Conservation (phyloP, 2,797 vertebrate genomes). For the Urocyon cinereoargenteus region DNA sequence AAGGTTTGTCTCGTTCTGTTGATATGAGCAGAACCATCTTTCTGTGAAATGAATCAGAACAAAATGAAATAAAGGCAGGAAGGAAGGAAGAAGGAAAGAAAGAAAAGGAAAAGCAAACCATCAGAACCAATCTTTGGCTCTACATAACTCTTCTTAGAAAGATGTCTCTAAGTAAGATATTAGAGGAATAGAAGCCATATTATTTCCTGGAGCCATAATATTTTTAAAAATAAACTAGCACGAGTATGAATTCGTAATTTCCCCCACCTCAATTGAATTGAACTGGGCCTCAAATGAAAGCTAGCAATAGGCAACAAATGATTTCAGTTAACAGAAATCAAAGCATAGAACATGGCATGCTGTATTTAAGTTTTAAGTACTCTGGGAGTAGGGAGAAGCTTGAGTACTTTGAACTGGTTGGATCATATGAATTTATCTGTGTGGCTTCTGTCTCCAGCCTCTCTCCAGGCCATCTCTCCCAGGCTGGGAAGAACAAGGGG, state of each 20-base stretch:
- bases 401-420: not conserved
- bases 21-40: not conserved
- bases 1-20: not conserved
- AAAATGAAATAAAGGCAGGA: not conserved
- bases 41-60: slow-evolving; percentile 32
- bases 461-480: not conserved
- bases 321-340: not conserved
- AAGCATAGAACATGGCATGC: not conserved
- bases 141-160: not conserved
- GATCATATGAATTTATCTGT: not conserved
- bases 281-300: not conserved
- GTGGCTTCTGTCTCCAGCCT: not conserved
- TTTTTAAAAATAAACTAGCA: not conserved
- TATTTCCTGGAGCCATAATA: not conserved
- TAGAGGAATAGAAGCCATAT: not conserved
- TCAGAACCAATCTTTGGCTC: not conserved
- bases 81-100: no score
- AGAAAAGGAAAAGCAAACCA: rapidly evolving
- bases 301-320: not conserved
- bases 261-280: not conserved
- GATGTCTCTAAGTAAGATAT: not conserved
- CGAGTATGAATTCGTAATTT: not conserved
- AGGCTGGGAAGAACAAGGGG: not conserved
- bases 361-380: not conserved
- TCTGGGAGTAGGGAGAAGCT: not conserved